These are phyloP conservation scores for Adela reaumurella DNA, from an alignment of 2,888 invertebrate genomes.

Conservation along the genomic window DNA sequence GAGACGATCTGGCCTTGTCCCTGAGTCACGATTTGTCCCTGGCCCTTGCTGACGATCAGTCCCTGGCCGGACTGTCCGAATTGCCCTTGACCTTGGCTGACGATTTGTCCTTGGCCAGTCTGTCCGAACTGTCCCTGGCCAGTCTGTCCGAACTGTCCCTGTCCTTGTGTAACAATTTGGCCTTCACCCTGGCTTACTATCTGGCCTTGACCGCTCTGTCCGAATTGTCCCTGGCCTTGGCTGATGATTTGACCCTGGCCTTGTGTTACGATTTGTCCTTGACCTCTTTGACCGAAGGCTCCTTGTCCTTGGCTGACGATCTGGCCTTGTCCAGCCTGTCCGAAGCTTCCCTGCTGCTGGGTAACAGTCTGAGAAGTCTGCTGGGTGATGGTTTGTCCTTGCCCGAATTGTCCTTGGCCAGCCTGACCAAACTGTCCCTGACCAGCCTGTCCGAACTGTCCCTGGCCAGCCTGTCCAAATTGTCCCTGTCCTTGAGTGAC, in stretches of 20 bases:
- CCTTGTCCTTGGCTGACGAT: not conserved
- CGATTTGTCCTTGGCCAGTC: constrained; percentile 10
- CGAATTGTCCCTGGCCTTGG: constrained; percentile 3
- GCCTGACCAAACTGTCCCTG: constrained; percentile 4
- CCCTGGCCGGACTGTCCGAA: constrained; percentile 1
- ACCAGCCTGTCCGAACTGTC: constrained; percentile 6
- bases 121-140: constrained; percentile 6
- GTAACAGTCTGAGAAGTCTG: not conserved
- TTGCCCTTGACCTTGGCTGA: constrained; percentile 8
- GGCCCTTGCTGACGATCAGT: constrained; percentile 5
- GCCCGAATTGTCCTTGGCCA: not conserved
- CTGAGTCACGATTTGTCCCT: constrained; percentile 1
- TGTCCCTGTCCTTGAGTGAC: constrained; percentile 17
- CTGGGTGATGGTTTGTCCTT: constrained; percentile 2
- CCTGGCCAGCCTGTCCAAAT: constrained; percentile 16
- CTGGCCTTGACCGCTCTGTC: constrained; percentile 6
- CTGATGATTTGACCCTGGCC: constrained; percentile 2
- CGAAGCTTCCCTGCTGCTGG: constrained; percentile 5
- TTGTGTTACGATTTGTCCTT: constrained; percentile 2
- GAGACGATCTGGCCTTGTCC: constrained; percentile 10
- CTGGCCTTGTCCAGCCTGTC: not conserved
- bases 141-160: constrained; percentile 1
- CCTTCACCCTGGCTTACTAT: constrained; percentile 5
- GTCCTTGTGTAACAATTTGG: constrained; percentile 2
- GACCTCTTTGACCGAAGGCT: not conserved